These are phyloP conservation scores for Lepus oiostolus DNA, from an alignment of 2,797 vertebrate species.

Conservation along the genomic window DNA sequence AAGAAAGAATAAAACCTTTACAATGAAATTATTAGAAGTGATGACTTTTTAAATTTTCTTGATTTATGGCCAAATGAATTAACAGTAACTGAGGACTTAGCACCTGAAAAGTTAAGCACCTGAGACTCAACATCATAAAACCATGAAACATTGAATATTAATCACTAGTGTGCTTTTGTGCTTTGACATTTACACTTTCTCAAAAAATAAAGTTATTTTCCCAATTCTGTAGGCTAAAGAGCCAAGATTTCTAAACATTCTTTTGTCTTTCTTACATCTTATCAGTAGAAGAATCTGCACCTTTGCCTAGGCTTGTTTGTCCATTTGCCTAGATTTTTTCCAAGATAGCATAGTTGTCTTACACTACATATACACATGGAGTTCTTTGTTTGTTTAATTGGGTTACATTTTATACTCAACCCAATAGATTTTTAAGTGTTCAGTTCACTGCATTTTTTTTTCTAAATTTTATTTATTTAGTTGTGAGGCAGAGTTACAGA, in stretches of 20 bases:
- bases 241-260: neutral
- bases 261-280: neutral
- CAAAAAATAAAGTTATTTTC: neutral
- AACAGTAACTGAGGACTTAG: neutral
- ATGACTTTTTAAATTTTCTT: neutral
- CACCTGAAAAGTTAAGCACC: neutral
- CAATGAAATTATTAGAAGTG: neutral
- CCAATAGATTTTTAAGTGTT: neutral
- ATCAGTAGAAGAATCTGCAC: neutral
- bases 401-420: neutral
- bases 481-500: too few relatives aligned
- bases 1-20: neutral
- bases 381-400: neutral
- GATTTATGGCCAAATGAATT: neutral
- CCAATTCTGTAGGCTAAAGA: constrained; percentile 1
- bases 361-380: neutral
- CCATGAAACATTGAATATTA: constrained; percentile 17
- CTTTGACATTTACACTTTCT: neutral
- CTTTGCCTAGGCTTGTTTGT: neutral
- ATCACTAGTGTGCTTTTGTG: neutral
- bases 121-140: neutral
- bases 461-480: too few relatives aligned
- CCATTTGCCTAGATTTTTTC: constrained; percentile 3
- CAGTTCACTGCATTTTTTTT: neutral
- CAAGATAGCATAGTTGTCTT: neutral